Evolutionary conservation across 23 tunicate genomes (phyloP).

Genomic region (Phallusia fumigata): DNA sequence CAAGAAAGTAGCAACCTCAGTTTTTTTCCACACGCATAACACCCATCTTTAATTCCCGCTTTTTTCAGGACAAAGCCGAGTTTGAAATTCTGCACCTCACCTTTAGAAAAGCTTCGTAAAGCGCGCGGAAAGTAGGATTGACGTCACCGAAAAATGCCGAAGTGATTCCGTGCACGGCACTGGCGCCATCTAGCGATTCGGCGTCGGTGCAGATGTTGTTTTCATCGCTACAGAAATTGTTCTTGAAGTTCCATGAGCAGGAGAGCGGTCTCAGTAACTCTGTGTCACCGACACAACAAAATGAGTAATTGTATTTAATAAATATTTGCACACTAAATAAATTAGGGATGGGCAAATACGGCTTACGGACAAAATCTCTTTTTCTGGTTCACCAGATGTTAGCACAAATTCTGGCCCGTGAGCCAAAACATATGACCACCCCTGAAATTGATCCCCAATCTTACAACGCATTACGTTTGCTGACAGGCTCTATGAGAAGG

Average conservation of each 20-base stretch:
- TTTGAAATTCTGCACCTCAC: conserved; percentile 20
- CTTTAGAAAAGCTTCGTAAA: conserved; percentile 79
- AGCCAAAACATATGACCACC: too few relatives aligned
- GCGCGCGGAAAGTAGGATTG: conserved; percentile 91
- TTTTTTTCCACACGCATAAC: neutral
- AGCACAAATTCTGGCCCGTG: too few relatives aligned
- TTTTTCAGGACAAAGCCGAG: neutral
- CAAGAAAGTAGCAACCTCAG: neutral
- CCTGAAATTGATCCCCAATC: too few relatives aligned
- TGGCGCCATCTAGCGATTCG: conserved; percentile 67
- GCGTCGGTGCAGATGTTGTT: conserved; percentile 75
- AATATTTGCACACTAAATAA: too few relatives aligned
- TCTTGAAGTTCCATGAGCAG: conserved; percentile 97
- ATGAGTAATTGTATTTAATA: too few relatives aligned
- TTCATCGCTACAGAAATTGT: conserved; percentile 88
- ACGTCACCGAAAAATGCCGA: conserved; percentile 86
- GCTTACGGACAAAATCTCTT: too few relatives aligned
- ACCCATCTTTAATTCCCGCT: neutral
- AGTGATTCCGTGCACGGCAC: conserved; percentile 96
- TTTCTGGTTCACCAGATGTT: too few relatives aligned
- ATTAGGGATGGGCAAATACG: too few relatives aligned
- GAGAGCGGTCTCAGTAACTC: conserved; percentile 68
- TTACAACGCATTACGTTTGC: too few relatives aligned
- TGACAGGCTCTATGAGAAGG: too few relatives aligned
- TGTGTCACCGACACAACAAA: too few relatives aligned